These are phyloP conservation scores for Polia nebulosa DNA, from an alignment of 2,888 invertebrate genomes.

Conservation along the genomic window DNA sequence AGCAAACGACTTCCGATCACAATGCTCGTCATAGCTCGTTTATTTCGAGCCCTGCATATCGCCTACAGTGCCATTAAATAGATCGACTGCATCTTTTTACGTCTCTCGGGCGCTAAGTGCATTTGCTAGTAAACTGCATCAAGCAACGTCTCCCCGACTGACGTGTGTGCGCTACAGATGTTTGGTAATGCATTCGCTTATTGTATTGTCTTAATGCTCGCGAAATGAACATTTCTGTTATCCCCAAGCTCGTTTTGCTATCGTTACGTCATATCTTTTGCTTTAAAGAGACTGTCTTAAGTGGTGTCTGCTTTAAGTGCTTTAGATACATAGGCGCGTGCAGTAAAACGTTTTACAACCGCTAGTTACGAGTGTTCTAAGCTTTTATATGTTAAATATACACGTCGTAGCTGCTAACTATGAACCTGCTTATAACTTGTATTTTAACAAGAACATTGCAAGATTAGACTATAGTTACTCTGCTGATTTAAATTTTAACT, in stretches of 20 bases:
- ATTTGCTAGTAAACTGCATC: constrained; percentile 86
- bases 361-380: neutral
- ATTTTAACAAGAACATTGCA: constrained; percentile 7
- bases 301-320: constrained; percentile 60
- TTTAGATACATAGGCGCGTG: constrained; percentile 36
- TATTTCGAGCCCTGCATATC: constrained; percentile 69
- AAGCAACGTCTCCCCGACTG: constrained; percentile 64
- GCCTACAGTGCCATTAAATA: constrained; percentile 85
- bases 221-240: constrained; percentile 58
- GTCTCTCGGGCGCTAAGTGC: constrained; percentile 86
- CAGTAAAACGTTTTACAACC: constrained; percentile 42
- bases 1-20: constrained; percentile 49
- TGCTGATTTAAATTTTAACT: constrained; percentile 2
- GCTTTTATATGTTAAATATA: constrained; percentile 31
- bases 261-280: constrained; percentile 57
- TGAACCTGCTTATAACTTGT: constrained; percentile 1
- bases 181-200: constrained; percentile 64
- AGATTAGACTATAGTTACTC: constrained; percentile 1
- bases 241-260: constrained; percentile 49
- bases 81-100: constrained; percentile 87
- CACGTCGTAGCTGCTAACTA: constrained; percentile 8
- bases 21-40: constrained; percentile 61
- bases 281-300: constrained; percentile 43
- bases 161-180: constrained; percentile 59
- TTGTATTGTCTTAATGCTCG: constrained; percentile 62